Percentiles rank a stretch among this genome's conserved stretches.
phyloP scores from a whole-genome alignment of 2,113 vertebrate species.

The Theristicus caerulescens region DNA sequence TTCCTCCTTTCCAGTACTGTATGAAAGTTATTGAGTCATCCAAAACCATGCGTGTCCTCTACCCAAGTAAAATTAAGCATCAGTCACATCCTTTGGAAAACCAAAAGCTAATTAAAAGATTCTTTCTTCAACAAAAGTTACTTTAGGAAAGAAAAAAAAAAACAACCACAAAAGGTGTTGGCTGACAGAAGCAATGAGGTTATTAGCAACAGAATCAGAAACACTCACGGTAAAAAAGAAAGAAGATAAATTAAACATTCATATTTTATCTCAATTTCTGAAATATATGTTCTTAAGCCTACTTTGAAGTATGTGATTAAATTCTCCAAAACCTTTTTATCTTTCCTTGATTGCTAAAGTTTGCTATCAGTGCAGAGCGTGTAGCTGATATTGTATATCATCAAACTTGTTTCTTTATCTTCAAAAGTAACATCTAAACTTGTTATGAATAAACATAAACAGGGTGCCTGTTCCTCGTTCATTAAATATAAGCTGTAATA shows the following conservation, averaged over 20 bases:
- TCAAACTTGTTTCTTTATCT: constrained; percentile 72
- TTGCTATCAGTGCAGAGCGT: constrained; percentile 65
- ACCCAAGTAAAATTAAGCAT: neutral
- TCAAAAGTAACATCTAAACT: constrained; percentile 69
- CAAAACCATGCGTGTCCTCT: neutral
- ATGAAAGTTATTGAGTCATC: neutral
- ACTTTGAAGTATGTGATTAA: constrained; percentile 73
- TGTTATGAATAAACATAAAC: constrained; percentile 74
- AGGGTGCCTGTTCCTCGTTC: constrained; percentile 64
- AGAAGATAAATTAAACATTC: constrained; percentile 70
- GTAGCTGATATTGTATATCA: constrained; percentile 68
- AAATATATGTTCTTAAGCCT: constrained; percentile 71
- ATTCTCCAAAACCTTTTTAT: constrained; percentile 67
- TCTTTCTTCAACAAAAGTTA: constrained; percentile 12
- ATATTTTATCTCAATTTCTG: constrained; percentile 71
- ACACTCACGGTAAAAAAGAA: constrained; percentile 37
- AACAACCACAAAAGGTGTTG: neutral
- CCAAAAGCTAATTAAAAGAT: constrained; percentile 30
- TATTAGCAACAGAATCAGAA: constrained; percentile 68
- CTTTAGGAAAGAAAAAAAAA: neutral
- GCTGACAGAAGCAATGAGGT: constrained; percentile 68
- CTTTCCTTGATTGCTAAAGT: constrained; percentile 72
- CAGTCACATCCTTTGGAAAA: neutral
- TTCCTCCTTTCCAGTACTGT: neutral
- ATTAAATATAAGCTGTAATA: constrained; percentile 72